Base-by-base conservation (phyloP, 1,140 invertebrate species). In the Anadara kagoshimensis region DNA sequence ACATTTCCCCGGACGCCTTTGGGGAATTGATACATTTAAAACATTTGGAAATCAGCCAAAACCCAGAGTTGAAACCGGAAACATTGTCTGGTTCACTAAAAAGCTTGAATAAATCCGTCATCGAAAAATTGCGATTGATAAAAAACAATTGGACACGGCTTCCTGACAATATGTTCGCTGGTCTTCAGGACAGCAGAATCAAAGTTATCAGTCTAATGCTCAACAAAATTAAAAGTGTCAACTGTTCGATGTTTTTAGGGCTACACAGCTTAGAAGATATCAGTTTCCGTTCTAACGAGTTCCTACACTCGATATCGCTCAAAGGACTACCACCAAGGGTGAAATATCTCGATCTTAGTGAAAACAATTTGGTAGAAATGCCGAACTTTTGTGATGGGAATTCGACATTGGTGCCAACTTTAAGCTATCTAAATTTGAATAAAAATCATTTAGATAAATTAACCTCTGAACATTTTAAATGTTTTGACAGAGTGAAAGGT, bases 391-490 rank as follows among this genome's bases (percentile, higher is more conserved):
- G 65, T 44, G n/a, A n/a, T 41, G n/a, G 8, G 7, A 57, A 57
- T 22, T 22, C 18, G 11, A 36, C 22, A 8, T 51, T 51, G 49
- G 8, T 67, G 8, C 36, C 16, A 56, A 56, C 22, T 43, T 26
- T 44, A n/a, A 56, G 7, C 14, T 12, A 29, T 8, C 41, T 56
- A 18, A 24, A 67, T 41, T 36, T 43, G 54, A 14, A 10, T 56
- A 43, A 67, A 16, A 26, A 67, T 24, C 24, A 67, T 41, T 56
- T 12, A 56, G 16, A 41, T 36, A 56, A 41, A 0, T 41, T 56
- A n/a, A 5, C 16, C n/a, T 5, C 16, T 24, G 26, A 58, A 54
- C 5, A 41, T 29, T 67, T 67, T 67, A 57, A 24, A 57, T 67
- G 64, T 56, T 26, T 36, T 56, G 29, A 29, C 49, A 20, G 56